Percentiles rank a stretch among this genome's conserved stretches.
Evolutionary conservation across 2,113 vertebrate genomes (phyloP).

Genomic region (Gymnarchus niloticus): DNA sequence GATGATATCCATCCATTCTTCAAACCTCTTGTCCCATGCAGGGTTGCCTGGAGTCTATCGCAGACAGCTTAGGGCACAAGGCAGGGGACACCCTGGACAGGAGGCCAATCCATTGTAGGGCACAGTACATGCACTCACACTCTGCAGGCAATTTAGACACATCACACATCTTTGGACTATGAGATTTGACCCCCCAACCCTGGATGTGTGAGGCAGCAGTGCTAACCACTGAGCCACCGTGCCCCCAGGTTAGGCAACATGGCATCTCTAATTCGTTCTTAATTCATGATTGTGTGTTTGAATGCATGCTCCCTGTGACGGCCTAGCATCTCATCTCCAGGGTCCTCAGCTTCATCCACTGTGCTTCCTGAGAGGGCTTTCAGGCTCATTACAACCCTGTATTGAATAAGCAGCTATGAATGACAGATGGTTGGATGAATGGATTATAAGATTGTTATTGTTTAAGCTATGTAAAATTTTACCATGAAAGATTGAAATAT

Average conservation of each 20-base stretch:
- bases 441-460: not conserved
- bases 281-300: not conserved
- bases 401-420: not conserved
- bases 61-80: too few relatives aligned
- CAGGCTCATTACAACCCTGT: not conserved
- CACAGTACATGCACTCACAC: too few relatives aligned
- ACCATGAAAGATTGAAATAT: not conserved
- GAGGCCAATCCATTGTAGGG: too few relatives aligned
- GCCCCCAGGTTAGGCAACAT: not conserved
- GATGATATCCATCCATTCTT: too few relatives aligned
- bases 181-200: too few relatives aligned
- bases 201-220: too few relatives aligned
- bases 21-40: too few relatives aligned
- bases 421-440: not conserved
- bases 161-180: too few relatives aligned
- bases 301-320: not conserved
- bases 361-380: not conserved
- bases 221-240: too few relatives aligned
- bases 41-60: too few relatives aligned
- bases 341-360: not conserved
- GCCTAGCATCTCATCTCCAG: not conserved
- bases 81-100: too few relatives aligned
- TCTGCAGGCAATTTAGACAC: too few relatives aligned
- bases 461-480: not conserved
- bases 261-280: not conserved